Base-by-base conservation (phyloP, 1,140 invertebrate species). In the Nylanderia fulva region DNA sequence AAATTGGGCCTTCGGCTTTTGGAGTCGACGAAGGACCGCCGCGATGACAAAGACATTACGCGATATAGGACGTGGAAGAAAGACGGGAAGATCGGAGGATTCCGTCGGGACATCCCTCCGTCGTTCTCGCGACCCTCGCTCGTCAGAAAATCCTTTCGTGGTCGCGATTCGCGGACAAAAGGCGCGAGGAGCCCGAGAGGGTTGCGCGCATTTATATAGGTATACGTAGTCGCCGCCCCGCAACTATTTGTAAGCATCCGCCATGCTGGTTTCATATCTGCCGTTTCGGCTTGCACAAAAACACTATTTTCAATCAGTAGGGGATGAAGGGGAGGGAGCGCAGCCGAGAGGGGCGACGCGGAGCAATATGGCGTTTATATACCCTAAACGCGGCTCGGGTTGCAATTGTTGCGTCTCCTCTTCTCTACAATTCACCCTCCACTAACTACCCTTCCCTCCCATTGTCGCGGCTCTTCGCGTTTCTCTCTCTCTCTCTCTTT, bases 181-280 rank as follows among this genome's bases (percentile, higher is more conserved):
- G 90, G 90, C 24, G 76, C 84, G 85, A 85, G 82, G 85, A 79
- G 87, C 48, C 86, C 85, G n/a, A 33, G 29, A 63, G 82, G 61
- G 61, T 33, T 39, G 33, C 85, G 29, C 80, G 86, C 77, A 88
- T 85, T 88, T 85, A 86, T 85, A 86, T 84, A 48, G 45, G 45
- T 48, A n/a, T n/a, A 84, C 77, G 87, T 90, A 91, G 88, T 89
- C 89, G 88, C 92, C 94, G 93, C 94, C 94, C 93, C 92, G 91
- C 88, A 93, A 94, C 93, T 94, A 93, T 94, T 94, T 94, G 94
- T 93, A 94, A 94, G 94, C 94, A 94, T 94, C 93, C 94, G 94
- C 94, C 94, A 94, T 94, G 92, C 93, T 93, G 93, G 92, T 94
- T 93, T 94, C 92, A 94, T 94, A 93, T 93, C 93, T 92, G 87